Evolutionary conservation across 2,797 vertebrate species (phyloP), one percentile per base, ranked within the genome.

Genomic region (Onychomys arenicola): DNA sequence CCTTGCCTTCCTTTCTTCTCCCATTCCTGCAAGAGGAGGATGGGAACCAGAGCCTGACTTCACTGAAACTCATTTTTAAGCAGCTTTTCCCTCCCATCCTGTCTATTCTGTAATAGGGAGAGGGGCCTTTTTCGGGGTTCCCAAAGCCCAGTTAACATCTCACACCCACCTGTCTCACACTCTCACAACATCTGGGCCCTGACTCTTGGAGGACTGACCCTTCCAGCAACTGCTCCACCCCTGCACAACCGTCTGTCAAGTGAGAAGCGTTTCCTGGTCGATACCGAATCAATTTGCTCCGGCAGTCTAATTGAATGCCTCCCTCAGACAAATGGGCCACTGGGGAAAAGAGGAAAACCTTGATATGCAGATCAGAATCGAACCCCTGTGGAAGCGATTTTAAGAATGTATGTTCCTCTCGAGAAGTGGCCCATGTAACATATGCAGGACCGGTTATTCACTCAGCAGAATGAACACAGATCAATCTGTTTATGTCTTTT

Each of bases 291-390:
- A 87, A 82, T 97, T 91, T 81, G 27, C 86, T 89, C 96, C 91
- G 93, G 92, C 94, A 94, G 96, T 32, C 96, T 97, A 97, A 97
- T 96, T 97, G 96, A 97, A 95, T 96, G 96, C 95, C 96, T 98
- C 92, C 97, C 89, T 97, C 80, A 93, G 96, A 97, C 97, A 97
- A 97, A 97, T 97, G 94, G 97, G 96, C 97, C 97, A 91, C 88
- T 0, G 2, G 96, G 95, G 96, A 84, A 96, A 96, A 97, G 94
- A 94, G 88, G 25, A 91, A 89, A 96, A 84, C 96, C 92, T 96
- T 97, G 96, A 97, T 97, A 97, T 95, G 96, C 95, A 98, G 94
- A 97, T 98, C 63, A 19, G 78, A 95, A 61, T 95, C 0, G 32
- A 95, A 95, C 73, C 77, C 90, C 69, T 23, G 80, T 89, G 94